Base-by-base conservation (phyloP, 2,797 vertebrate genomes). In the Xiphorhynchus erythropygius region DNA sequence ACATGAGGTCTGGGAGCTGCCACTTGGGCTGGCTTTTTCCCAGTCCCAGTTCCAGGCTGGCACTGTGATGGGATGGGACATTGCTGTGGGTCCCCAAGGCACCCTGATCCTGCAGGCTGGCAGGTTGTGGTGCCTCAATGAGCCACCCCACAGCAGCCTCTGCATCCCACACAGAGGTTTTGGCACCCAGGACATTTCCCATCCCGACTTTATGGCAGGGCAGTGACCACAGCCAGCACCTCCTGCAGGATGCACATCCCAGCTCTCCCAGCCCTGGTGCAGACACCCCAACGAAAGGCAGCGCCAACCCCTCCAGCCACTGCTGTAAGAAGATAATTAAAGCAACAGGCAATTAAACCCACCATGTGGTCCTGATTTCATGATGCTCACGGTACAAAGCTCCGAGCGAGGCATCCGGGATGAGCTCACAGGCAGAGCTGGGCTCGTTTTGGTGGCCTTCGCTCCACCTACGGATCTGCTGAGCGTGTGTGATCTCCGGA, bases 361-460 rank as follows among this genome's bases (percentile, higher is more conserved):
- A 23, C 73, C 92, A n/a, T 57, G 70, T 93, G 89, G 82, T 97
- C 79, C 50, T 32, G 4, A 65, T 90, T 88, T 62, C 10, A 46
- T 1, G 9, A 70, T 11, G 74, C 64, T 78, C 10, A 7, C 1
- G 0, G 39, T 13, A 22, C 68, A 35, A n/a, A 86, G 67, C 73
- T 55, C 52, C 1, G 24, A 39, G 75, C 12, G 13, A 53, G 42
- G 86, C 76, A 63, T 32, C 84, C 3, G 7, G 87, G 62, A 79
- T 88, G 87, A 95, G 68, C 91, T 95, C 93, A 87, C 73, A 84
- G 92, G 39, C 64, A 75, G 71, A 60, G 35, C 41, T 50, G 84
- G 52, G 76, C 33, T 49, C 73, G 10, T 64, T 87, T 57, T 49
- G 77, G 83, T 67, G 68, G 76, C 77, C 84, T 71, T 39, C 2